Evolutionary conservation across 2,888 invertebrate species (phyloP).

Genomic region (Volucella inflata): DNA sequence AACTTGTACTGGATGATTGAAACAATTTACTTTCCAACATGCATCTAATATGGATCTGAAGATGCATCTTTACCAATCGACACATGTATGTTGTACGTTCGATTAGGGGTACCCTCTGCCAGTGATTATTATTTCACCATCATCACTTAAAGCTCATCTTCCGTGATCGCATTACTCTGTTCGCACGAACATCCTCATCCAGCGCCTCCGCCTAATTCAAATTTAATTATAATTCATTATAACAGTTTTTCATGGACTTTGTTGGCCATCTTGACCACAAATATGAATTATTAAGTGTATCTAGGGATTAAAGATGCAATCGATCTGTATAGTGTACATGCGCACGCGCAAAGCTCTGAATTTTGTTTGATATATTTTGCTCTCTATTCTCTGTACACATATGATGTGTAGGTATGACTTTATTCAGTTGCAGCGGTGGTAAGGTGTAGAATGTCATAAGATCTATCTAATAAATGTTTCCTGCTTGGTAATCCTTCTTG

Average conservation of each 20-base stretch:
- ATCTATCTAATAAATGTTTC: slow-evolving; percentile 55
- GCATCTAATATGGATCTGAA: slow-evolving; percentile 36
- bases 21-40: slow-evolving; percentile 38
- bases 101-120: background rate
- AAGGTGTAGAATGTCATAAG: slow-evolving; percentile 55
- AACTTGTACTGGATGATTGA: slow-evolving; percentile 25
- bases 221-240: slow-evolving; percentile 76
- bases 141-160: slow-evolving; percentile 38
- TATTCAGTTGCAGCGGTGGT: background rate
- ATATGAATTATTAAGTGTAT: slow-evolving; percentile 58
- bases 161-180: slow-evolving; percentile 47
- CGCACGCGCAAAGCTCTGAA: slow-evolving; percentile 22
- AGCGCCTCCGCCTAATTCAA: slow-evolving; percentile 64
- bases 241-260: slow-evolving; percentile 63
- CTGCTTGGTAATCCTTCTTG: slow-evolving; percentile 31
- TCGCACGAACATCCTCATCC: slow-evolving; percentile 61
- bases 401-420: background rate
- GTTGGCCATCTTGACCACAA: background rate
- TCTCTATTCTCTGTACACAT: background rate
- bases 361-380: slow-evolving; percentile 4
- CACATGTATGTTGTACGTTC: background rate
- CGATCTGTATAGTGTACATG: slow-evolving; percentile 1
- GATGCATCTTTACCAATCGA: slow-evolving; percentile 15
- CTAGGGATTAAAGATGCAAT: slow-evolving; percentile 38
- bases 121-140: slow-evolving; percentile 31